Base-by-base conservation (phyloP, 64 coral and sea anemone species). In the Trachythela sp. region DNA sequence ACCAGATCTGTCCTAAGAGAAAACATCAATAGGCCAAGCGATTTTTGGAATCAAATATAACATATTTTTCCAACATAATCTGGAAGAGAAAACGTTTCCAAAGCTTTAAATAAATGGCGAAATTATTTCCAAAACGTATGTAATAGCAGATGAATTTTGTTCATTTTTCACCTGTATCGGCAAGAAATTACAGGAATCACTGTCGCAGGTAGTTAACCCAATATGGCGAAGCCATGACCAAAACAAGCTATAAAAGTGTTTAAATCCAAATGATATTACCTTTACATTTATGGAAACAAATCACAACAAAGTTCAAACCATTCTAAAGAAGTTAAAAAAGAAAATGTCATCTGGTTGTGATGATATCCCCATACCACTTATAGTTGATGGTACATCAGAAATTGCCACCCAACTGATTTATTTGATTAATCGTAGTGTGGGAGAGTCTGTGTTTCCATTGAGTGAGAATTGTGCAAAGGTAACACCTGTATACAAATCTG, bases 201-300 rank as follows among this genome's bases (percentile, higher is more conserved):
- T 77, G 36, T n/a, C 71, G 30, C 71, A 39, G 64, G 11, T 77
- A 77, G 71, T 13, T 77, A 4, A 77, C 13, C 17, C 13, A 77
- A 39, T 39, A 77, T 77, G 71, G 64, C 64, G 64, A 22, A 11
- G 30, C 36, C 71, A 77, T 35, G 71, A 77, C 17, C 71, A 77
- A 6, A 77, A 36, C 17, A 39, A 18, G 71, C 2, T 77, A 77
- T 3, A 77, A 34, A 77, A 36, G 71, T 10, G 71, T 2, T 6
- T 77, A 77, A 77, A 77, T 35, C 71, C 71, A 2, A 77, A 77
- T 77, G 71, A 35, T 29, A n/a, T 18, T 5, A 77, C 71, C 71
- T 77, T 77, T 77, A 77, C 71, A 77, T 77, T 77, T 77, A 77
- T 77, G 71, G 31, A 77, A 77, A 77, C 71, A 77, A 77, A 77